Percentiles rank a stretch among this genome's conserved stretches.
These are phyloP conservation scores for Nebria ingens DNA, from an alignment of 1,140 invertebrate genomes.

Conservation along the genomic window DNA sequence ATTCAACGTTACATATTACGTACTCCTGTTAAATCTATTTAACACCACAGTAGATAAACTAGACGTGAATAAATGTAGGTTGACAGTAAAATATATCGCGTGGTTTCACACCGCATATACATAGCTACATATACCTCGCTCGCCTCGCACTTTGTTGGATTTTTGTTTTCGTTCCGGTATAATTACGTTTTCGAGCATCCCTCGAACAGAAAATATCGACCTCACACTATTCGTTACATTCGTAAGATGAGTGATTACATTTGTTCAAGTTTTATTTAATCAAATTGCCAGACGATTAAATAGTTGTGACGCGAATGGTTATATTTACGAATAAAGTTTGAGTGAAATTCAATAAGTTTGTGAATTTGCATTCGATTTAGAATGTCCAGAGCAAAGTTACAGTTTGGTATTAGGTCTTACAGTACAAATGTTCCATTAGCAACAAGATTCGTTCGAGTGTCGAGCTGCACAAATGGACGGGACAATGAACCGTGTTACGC, in stretches of 20 bases:
- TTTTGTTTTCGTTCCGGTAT: neutral
- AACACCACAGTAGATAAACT: slow-evolving; percentile 10
- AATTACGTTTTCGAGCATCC: neutral
- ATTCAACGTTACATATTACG: slow-evolving; percentile 25
- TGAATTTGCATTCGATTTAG: too few relatives aligned
- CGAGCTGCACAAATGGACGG: neutral
- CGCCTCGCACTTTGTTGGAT: neutral
- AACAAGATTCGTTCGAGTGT: neutral
- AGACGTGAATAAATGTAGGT: slow-evolving; percentile 7
- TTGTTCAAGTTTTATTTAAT: too few relatives aligned
- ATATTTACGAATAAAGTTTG: too few relatives aligned
- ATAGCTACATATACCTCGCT: neutral
- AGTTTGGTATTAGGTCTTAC: neutral
- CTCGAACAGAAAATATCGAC: too few relatives aligned
- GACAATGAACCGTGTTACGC: slow-evolving; percentile 16
- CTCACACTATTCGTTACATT: too few relatives aligned
- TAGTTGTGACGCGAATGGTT: too few relatives aligned
- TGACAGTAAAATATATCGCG: slow-evolving; percentile 5
- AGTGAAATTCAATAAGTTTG: too few relatives aligned
- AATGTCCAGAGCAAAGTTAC: too few relatives aligned
- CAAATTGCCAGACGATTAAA: too few relatives aligned
- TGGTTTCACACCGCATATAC: slow-evolving; percentile 1
- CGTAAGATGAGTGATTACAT: too few relatives aligned
- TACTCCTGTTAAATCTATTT: slow-evolving; percentile 16
- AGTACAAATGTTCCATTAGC: slow-evolving; percentile 8